Percentiles rank a stretch among this genome's conserved stretches.
These are phyloP conservation scores for Eleginops maclovinus DNA, from an alignment of 2,113 vertebrate genomes.

Conservation along the genomic window DNA sequence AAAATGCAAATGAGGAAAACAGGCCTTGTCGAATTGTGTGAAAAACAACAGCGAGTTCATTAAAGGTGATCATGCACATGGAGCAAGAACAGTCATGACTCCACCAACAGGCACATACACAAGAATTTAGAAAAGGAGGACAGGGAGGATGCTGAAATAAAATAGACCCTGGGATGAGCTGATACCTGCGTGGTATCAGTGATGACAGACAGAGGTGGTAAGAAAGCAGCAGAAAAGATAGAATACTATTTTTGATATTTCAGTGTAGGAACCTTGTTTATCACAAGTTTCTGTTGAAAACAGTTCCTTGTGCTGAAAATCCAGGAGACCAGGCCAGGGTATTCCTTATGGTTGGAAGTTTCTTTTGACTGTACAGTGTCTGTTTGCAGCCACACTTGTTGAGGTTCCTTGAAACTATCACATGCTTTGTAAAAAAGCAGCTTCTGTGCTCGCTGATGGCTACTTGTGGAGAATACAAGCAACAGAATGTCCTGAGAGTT, in stretches of 20 bases:
- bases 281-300: not conserved
- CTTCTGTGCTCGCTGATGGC: slow-evolving; percentile 30
- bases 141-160: slow-evolving; percentile 26
- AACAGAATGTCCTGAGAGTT: not conserved
- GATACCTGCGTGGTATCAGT: slow-evolving; percentile 22
- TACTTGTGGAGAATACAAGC: not conserved
- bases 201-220: slow-evolving; percentile 41
- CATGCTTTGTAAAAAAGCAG: slow-evolving; percentile 2
- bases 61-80: not conserved
- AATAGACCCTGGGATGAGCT: slow-evolving; percentile 18
- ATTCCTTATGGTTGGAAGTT: slow-evolving; percentile 1
- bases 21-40: not conserved
- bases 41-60: slow-evolving; percentile 6
- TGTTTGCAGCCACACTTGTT: slow-evolving; percentile 17
- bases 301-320: slow-evolving; percentile 1
- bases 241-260: slow-evolving; percentile 11
- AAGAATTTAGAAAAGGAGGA: slow-evolving; percentile 7
- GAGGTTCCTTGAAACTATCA: slow-evolving; percentile 31
- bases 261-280: not conserved
- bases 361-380: not conserved
- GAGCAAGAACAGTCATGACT: slow-evolving; percentile 7
- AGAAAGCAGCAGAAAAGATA: slow-evolving; percentile 6
- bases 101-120: slow-evolving; percentile 3
- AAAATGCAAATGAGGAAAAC: not conserved
- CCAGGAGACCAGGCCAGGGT: not conserved